Conservation (phyloP, 2,113 vertebrate genomes). For the Lepisosteus oculatus region DNA sequence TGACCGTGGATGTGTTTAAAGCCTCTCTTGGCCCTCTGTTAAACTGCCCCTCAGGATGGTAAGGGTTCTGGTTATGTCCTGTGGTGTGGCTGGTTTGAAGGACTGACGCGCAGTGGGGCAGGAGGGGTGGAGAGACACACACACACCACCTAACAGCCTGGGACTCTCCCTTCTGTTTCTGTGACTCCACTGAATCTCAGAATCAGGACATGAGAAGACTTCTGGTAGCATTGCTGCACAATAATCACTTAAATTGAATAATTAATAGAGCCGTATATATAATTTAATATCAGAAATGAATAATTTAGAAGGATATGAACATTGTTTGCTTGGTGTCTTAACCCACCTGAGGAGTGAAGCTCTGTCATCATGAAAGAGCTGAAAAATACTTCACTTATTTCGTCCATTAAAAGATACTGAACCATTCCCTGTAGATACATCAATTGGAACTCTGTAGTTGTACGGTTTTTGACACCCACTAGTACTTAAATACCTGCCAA, state of each 20-base stretch:
- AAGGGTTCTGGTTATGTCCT: neutral
- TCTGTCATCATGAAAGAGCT: slow-evolving; percentile 4
- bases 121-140: neutral
- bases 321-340: slow-evolving; percentile 24
- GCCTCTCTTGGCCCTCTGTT: no score
- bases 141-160: neutral
- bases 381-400: neutral
- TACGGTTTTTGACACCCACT: neutral
- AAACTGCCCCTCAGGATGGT: no score
- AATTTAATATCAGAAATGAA: slow-evolving; percentile 20
- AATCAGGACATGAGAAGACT: neutral
- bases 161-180: neutral
- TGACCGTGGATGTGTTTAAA: no score
- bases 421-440: neutral
- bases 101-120: neutral
- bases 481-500: neutral
- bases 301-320: slow-evolving; percentile 20
- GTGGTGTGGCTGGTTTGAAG: neutral
- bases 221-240: neutral
- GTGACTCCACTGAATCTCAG: neutral
- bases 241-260: slow-evolving; percentile 25
- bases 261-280: slow-evolving; percentile 22
- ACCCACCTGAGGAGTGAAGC: slow-evolving; percentile 14
- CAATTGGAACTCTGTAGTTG: no score
- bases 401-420: slow-evolving; percentile 6